These are phyloP conservation scores for Pagrus major DNA, from an alignment of 2,113 vertebrate genomes.

Conservation along the genomic window DNA sequence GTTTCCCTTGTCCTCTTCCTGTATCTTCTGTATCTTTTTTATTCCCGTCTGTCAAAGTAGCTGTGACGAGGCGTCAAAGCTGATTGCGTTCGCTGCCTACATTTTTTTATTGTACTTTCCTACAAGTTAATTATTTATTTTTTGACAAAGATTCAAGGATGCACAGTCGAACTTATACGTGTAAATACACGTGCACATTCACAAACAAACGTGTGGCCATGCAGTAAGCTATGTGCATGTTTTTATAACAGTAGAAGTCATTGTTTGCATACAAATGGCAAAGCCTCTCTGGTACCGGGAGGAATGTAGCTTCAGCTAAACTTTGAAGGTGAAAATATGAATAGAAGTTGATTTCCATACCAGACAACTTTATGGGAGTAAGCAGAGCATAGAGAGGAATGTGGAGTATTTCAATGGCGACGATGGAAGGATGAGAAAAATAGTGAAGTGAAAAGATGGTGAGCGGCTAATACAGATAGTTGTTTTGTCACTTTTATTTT, in stretches of 20 bases:
- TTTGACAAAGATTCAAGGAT: neutral
- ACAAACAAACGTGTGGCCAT: neutral
- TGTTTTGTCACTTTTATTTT: constrained; percentile 30
- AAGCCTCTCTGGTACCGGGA: constrained; percentile 4
- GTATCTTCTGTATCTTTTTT: neutral
- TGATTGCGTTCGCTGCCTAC: constrained; percentile 31
- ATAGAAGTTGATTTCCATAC: constrained; percentile 30
- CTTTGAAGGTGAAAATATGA: constrained; percentile 29
- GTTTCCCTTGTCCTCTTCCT: constrained; percentile 11
- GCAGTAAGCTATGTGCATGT: neutral
- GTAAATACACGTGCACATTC: neutral
- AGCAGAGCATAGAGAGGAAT: neutral
- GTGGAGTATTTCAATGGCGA: neutral
- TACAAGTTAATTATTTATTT: neutral
- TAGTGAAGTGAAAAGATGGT: neutral
- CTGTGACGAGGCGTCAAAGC: constrained; percentile 50
- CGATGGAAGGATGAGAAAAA: constrained; percentile 10
- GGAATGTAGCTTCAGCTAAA: constrained; percentile 24
- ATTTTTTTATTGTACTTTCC: constrained; percentile 10
- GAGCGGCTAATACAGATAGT: constrained; percentile 10
- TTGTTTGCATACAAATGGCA: constrained; percentile 20
- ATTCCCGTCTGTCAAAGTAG: constrained; percentile 37
- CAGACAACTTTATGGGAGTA: neutral
- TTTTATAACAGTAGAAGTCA: constrained; percentile 4
- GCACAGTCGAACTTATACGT: neutral